phyloP scores from a whole-genome alignment of 2,888 invertebrate genomes.

The Tipula lateralis region DNA sequence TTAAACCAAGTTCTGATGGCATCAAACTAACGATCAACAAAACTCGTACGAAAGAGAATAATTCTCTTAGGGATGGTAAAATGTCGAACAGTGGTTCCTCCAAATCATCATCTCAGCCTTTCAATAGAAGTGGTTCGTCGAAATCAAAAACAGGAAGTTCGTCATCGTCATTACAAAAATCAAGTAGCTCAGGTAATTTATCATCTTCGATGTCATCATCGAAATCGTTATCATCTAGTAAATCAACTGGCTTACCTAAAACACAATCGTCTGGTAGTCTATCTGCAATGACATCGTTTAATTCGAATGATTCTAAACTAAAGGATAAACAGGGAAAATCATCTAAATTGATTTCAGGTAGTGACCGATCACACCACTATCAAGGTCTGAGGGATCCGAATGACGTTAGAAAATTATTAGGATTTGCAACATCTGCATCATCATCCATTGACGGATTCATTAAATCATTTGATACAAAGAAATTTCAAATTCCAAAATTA shows the following conservation, averaged over 20 bases:
- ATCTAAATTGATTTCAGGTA: neutral
- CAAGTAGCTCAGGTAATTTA: conserved; percentile 46
- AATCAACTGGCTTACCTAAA: conserved; percentile 37
- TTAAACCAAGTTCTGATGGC: conserved; percentile 78
- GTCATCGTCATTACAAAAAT: conserved; percentile 44
- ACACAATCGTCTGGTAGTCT: neutral
- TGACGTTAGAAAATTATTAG: conserved; percentile 53
- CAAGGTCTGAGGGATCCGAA: conserved; percentile 37
- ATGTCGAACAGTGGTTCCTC: conserved; percentile 51
- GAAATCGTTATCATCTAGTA: conserved; percentile 41
- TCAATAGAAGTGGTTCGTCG: conserved; percentile 74
- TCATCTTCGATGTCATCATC: conserved; percentile 37
- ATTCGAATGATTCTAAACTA: conserved; percentile 39
- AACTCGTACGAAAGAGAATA: conserved; percentile 68
- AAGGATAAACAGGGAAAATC: conserved; percentile 33
- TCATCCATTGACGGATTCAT: conserved; percentile 67
- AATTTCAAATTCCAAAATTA: conserved; percentile 83
- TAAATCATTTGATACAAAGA: conserved; percentile 68
- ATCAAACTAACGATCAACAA: conserved; percentile 91
- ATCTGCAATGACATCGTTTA: neutral
- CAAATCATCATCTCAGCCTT: conserved; percentile 73
- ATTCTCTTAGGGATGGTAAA: conserved; percentile 36
- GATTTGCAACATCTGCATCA: conserved; percentile 50
- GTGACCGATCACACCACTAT: conserved; percentile 3
- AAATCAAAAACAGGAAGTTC: conserved; percentile 59